Evolutionary conservation across 2,113 vertebrate genomes (phyloP).

Genomic region (Agelaius phoeniceus): DNA sequence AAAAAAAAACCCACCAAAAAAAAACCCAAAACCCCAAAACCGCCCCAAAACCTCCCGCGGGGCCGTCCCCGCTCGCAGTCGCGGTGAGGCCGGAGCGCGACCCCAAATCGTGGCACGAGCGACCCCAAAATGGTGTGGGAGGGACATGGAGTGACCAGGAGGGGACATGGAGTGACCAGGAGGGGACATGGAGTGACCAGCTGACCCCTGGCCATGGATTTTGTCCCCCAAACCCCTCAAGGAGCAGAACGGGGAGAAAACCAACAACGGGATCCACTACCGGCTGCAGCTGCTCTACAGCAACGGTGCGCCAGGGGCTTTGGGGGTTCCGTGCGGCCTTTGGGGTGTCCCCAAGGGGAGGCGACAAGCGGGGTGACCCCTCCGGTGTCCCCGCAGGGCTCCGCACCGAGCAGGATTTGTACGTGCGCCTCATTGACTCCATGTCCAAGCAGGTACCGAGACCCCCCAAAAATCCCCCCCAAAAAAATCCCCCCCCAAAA

Average conservation of each 20-base stretch:
- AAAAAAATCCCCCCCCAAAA: no score
- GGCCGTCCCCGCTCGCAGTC: no score
- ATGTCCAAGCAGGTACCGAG: neutral
- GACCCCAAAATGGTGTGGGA: neutral
- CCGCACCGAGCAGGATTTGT: neutral
- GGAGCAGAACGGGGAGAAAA: slow-evolving; percentile 87
- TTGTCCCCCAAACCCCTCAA: neutral
- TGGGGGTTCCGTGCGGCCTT: fast-evolving
- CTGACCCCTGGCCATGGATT: neutral
- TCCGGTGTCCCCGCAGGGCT: neutral
- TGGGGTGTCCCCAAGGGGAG: neutral
- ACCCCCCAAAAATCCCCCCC: neutral
- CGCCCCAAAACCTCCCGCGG: neutral
- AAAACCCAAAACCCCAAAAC: neutral
- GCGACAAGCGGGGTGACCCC: neutral
- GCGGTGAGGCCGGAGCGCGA: neutral
- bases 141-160: no score
- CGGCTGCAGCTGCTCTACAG: slow-evolving; percentile 92
- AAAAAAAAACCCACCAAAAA: no score
- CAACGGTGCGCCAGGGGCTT: slow-evolving; percentile 79
- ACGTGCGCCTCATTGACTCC: neutral
- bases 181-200: fast-evolving
- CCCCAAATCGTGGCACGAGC: neutral
- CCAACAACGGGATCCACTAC: slow-evolving; percentile 96
- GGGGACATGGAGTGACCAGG: neutral